Percentiles rank a stretch among this genome's conserved stretches.
Conservation (phyloP, 2,113 vertebrate genomes). For the Xyliphius kryptos region DNA sequence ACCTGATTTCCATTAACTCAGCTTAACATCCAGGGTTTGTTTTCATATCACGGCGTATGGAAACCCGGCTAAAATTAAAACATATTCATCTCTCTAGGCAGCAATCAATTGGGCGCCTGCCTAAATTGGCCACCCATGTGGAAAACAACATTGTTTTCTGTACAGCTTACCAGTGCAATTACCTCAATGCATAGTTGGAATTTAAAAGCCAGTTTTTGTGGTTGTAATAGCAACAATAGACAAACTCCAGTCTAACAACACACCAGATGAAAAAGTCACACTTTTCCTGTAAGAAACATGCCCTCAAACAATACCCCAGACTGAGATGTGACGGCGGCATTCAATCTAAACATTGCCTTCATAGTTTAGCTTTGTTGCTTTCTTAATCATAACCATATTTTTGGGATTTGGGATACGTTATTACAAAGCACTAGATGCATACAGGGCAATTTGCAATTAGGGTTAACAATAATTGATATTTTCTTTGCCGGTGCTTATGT, state of each 20-base stretch:
- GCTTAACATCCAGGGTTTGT: slow-evolving; percentile 7
- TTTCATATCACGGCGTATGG: slow-evolving; percentile 6
- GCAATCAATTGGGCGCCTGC: slow-evolving; percentile 9
- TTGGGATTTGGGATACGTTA: slow-evolving; percentile 6
- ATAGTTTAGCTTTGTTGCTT: slow-evolving; percentile 1
- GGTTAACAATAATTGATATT: slow-evolving; percentile 22
- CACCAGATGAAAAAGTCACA: too few species aligned
- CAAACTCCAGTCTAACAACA: not conserved
- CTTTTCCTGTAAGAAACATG: not conserved
- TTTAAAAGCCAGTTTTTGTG: not conserved
- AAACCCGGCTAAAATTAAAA: not conserved
- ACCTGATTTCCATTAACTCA: slow-evolving; percentile 6
- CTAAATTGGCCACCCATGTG: slow-evolving; percentile 24
- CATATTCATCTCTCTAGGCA: not conserved
- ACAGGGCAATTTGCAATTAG: slow-evolving; percentile 14
- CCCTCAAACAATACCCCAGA: slow-evolving; percentile 3
- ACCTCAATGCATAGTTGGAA: not conserved
- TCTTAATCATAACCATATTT: slow-evolving; percentile 7
- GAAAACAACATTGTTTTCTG: slow-evolving; percentile 23
- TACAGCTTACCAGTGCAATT: slow-evolving; percentile 8
- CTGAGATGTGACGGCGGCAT: not conserved
- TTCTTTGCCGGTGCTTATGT: slow-evolving; percentile 33
- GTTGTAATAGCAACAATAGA: not conserved
- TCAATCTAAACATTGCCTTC: slow-evolving; percentile 5
- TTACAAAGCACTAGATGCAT: slow-evolving; percentile 1